phyloP scores from a whole-genome alignment of 2,113 vertebrate genomes.

The Laticauda laticaudata region DNA sequence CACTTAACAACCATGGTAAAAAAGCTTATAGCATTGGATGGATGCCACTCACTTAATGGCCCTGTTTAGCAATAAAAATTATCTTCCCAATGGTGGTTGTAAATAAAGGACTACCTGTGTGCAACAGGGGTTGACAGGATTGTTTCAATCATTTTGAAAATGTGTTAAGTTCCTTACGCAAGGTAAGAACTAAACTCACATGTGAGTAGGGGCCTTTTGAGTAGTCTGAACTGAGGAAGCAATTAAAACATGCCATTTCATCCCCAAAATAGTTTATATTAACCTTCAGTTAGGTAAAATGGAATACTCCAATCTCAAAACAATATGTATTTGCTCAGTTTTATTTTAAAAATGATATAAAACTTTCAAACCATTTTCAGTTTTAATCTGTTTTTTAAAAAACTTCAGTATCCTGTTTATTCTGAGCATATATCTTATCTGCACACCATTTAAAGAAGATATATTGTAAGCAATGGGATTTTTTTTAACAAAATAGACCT shows the following conservation, averaged over 20 bases:
- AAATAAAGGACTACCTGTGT: background rate
- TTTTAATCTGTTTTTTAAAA: background rate
- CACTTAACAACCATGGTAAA: background rate
- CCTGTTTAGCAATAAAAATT: background rate
- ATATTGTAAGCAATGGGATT: background rate
- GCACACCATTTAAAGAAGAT: background rate
- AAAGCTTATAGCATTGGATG: background rate
- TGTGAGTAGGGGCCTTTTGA: background rate
- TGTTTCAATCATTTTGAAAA: background rate
- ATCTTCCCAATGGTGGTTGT: background rate
- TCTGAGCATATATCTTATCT: background rate
- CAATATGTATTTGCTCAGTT: background rate
- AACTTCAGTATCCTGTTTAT: background rate
- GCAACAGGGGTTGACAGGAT: background rate
- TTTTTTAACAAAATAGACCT: background rate
- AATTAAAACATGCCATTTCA: background rate
- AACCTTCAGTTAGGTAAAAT: background rate
- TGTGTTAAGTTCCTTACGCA: background rate
- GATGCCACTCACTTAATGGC: background rate
- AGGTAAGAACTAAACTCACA: background rate
- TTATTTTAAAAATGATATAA: background rate
- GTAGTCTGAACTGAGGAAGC: background rate
- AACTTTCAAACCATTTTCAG: background rate
- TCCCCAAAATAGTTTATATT: background rate
- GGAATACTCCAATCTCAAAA: background rate